Evolutionary conservation across 2,113 vertebrate species (phyloP).

Genomic region (Psilopogon haemacephalus): DNA sequence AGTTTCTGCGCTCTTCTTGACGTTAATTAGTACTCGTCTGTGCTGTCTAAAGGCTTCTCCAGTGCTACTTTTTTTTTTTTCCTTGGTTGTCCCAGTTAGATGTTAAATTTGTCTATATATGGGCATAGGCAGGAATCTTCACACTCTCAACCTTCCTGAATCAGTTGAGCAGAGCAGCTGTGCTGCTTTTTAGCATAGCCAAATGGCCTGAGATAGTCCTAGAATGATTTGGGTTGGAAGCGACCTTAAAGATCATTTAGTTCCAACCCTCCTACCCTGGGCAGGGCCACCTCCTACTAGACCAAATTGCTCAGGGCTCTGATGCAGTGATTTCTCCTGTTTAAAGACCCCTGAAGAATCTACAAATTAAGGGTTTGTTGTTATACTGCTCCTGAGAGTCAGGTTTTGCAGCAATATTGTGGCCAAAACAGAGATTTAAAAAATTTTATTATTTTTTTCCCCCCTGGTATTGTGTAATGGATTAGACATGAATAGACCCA

Average conservation of each 20-base stretch:
- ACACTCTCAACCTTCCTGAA: not conserved
- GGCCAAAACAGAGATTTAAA: not conserved
- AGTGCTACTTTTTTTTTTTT: not conserved
- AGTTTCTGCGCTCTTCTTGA: not conserved
- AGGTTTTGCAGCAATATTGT: not conserved
- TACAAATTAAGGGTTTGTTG: not conserved
- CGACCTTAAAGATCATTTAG: too few species aligned
- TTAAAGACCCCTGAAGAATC: not conserved
- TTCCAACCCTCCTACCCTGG: too few species aligned
- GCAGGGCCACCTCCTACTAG: too few species aligned
- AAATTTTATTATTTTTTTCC: not conserved
- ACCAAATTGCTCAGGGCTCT: too few species aligned
- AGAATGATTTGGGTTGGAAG: too few species aligned
- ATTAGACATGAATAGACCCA: not conserved
- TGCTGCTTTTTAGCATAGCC: not conserved
- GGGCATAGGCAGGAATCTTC: not conserved
- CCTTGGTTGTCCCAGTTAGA: not conserved
- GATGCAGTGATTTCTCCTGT: not conserved
- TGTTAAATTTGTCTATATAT: not conserved
- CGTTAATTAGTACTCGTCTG: constrained; percentile 3
- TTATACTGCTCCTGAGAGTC: not conserved
- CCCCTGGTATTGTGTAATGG: not conserved
- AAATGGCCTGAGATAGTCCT: too few species aligned
- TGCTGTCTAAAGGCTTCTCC: not conserved
- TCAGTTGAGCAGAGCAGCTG: not conserved